Evolutionary conservation across 2,888 invertebrate genomes (phyloP).

Genomic region (Cryptops parisi): DNA sequence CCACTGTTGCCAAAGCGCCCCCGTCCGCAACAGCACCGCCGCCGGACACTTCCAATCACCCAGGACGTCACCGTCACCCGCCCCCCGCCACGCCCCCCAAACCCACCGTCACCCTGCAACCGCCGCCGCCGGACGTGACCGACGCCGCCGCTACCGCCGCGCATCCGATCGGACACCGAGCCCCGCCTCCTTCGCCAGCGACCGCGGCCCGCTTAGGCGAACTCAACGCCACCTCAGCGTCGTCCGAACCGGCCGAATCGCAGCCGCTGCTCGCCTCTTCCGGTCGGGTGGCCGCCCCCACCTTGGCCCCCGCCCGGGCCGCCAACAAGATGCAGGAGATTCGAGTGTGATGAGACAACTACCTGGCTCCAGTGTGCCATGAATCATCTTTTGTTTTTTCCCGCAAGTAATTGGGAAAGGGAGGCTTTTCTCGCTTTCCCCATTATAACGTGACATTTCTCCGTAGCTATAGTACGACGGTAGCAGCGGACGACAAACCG

Average conservation of each 20-base stretch:
- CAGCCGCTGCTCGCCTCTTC: conserved; percentile 16
- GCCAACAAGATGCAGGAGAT: conserved; percentile 15
- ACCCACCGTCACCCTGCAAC: not conserved
- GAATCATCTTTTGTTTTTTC: no score
- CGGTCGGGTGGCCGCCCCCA: no score
- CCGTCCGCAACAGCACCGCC: not conserved
- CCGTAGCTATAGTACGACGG: no score
- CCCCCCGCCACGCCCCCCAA: conserved; percentile 1
- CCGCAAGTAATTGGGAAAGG: no score
- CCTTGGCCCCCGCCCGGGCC: no score
- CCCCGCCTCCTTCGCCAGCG: conserved; percentile 17
- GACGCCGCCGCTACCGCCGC: not conserved
- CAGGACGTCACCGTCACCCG: conserved; percentile 3
- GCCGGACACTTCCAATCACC: not conserved
- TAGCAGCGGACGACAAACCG: no score
- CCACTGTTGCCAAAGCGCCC: not conserved
- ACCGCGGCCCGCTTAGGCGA: conserved; percentile 7
- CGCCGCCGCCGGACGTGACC: not conserved
- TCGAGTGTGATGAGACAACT: conserved; percentile 12
- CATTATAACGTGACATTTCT: no score
- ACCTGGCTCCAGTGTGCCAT: no score
- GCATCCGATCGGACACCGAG: not conserved
- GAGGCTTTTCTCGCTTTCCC: no score
- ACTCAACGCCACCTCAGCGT: not conserved
- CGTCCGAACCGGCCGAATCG: conserved; percentile 14